Percentiles rank a stretch among this genome's conserved stretches.
phyloP scores from a whole-genome alignment of 2,888 invertebrate species.

The Parelbella ahira region DNA sequence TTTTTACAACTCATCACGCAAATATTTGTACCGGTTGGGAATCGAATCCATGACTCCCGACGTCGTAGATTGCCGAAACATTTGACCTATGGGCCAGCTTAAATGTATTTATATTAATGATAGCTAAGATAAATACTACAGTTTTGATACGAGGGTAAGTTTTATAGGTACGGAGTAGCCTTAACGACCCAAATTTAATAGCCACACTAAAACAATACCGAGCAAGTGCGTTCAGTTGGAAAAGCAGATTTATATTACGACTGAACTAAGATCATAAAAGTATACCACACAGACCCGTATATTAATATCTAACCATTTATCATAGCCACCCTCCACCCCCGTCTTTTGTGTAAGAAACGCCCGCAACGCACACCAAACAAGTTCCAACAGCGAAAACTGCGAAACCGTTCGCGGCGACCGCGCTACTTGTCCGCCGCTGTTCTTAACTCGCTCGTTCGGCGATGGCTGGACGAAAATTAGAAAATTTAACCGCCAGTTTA shows the following conservation, averaged over 20 bases:
- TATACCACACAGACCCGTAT: slow-evolving; percentile 68
- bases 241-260: slow-evolving; percentile 76
- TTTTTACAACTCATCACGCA: no score
- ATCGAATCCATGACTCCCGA: no score
- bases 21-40: no score
- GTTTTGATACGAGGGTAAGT: slow-evolving; percentile 16
- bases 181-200: slow-evolving; percentile 36
- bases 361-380: slow-evolving; percentile 68
- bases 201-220: slow-evolving; percentile 41
- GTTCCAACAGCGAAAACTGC: slow-evolving; percentile 72
- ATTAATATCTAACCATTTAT: slow-evolving; percentile 77
- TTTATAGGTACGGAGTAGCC: slow-evolving; percentile 6
- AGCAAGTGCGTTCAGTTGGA: slow-evolving; percentile 53
- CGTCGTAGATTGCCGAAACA: no score
- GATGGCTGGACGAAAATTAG: slow-evolving; percentile 76
- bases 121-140: slow-evolving; percentile 7
- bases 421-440: slow-evolving; percentile 72
- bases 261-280: slow-evolving; percentile 80
- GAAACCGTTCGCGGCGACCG: slow-evolving; percentile 71
- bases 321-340: slow-evolving; percentile 62
- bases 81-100: no score
- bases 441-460: slow-evolving; percentile 76
- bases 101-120: no score
- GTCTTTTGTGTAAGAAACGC: slow-evolving; percentile 78
- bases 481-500: slow-evolving; percentile 45